These are phyloP conservation scores for Gopherus evgoodei DNA, from an alignment of 2,113 vertebrate species.

Conservation along the genomic window DNA sequence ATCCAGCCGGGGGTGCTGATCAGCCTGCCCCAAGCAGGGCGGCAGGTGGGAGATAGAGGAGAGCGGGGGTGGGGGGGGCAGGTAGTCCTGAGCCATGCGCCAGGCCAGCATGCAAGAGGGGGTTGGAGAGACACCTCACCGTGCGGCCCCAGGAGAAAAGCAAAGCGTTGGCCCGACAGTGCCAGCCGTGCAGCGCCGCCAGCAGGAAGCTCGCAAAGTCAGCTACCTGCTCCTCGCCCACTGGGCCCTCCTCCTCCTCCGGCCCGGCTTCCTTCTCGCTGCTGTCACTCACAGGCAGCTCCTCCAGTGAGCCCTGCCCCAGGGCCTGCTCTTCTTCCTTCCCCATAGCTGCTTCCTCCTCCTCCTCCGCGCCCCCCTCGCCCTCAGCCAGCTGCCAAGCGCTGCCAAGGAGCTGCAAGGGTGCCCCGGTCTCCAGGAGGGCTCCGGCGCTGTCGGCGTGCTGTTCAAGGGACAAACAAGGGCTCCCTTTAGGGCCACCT, in stretches of 20 bases:
- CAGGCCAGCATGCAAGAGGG: slow-evolving; percentile 60
- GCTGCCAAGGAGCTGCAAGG: slow-evolving; percentile 72
- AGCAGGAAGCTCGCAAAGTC: slow-evolving; percentile 91
- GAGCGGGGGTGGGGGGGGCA: neutral
- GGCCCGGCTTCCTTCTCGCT: slow-evolving; percentile 67
- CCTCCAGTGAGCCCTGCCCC: slow-evolving; percentile 76
- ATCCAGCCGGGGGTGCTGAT: neutral
- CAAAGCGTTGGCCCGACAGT: slow-evolving; percentile 93
- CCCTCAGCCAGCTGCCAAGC: slow-evolving; percentile 75
- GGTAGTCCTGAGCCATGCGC: slow-evolving; percentile 27
- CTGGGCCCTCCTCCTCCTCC: slow-evolving; percentile 86
- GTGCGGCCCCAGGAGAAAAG: slow-evolving; percentile 91
- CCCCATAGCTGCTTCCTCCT: slow-evolving; percentile 53
- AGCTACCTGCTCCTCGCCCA: slow-evolving; percentile 93
- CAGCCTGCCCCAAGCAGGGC: neutral
- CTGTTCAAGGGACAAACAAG: slow-evolving; percentile 76
- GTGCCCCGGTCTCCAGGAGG: slow-evolving; percentile 81
- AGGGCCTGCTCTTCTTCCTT: slow-evolving; percentile 72
- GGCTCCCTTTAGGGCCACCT: neutral
- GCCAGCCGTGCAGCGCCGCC: slow-evolving; percentile 93
- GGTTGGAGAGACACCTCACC: slow-evolving; percentile 88
- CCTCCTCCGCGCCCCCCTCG: slow-evolving; percentile 71
- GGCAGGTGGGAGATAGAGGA: neutral
- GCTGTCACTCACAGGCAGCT: slow-evolving; percentile 68
- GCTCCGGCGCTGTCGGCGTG: slow-evolving; percentile 87